These are phyloP conservation scores for Epiblema foenella DNA, from an alignment of 2,888 invertebrate species.

Conservation along the genomic window DNA sequence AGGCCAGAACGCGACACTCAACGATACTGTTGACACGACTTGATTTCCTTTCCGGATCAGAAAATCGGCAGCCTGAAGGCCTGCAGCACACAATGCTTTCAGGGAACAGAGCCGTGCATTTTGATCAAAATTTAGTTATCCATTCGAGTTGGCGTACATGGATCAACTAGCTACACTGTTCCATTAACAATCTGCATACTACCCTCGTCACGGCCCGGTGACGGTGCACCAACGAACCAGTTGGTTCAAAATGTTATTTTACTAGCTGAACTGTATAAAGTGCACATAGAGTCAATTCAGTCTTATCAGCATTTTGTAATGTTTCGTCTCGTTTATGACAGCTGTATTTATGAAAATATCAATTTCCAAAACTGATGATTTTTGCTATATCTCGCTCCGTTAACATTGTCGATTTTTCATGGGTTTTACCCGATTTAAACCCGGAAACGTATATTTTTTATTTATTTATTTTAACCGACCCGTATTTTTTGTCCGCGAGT, in stretches of 20 bases:
- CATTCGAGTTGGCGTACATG: neutral
- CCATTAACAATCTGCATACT: neutral
- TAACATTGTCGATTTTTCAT: no score
- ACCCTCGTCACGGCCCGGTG: neutral
- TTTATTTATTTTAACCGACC: no score
- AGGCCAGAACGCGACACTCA: constrained; percentile 1
- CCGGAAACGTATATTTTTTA: no score
- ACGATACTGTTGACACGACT: constrained; percentile 17
- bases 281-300: neutral
- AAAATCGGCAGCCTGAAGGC: constrained; percentile 17
- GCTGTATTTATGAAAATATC: no score
- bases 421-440: no score
- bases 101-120: neutral
- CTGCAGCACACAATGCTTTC: neutral
- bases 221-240: no score
- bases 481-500: no score
- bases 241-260: neutral
- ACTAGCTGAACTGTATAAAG: neutral
- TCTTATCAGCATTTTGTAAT: constrained; percentile 13
- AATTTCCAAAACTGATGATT: no score
- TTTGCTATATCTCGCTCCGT: no score
- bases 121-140: neutral
- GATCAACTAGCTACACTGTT: neutral
- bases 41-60: constrained; percentile 32
- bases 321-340: neutral